phyloP scores from a whole-genome alignment of 2,797 vertebrate species.

The Microctenopoma steveboyesi region DNA sequence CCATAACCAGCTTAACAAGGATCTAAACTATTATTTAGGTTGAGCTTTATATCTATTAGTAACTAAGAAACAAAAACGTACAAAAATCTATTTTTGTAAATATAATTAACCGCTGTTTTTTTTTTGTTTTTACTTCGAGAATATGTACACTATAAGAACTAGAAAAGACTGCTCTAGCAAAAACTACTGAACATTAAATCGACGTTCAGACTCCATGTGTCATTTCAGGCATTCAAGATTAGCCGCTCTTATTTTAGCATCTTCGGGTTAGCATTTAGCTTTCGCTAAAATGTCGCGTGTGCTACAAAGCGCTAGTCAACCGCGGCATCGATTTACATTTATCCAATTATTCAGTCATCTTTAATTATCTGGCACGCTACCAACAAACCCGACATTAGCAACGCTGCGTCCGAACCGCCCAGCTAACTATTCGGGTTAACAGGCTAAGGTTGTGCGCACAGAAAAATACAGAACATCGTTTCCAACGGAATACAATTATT shows the following conservation, averaged over 20 bases:
- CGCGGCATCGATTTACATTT: constrained; percentile 1
- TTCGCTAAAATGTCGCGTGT: neutral
- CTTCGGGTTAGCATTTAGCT: constrained; percentile 23
- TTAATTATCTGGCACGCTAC: constrained; percentile 4
- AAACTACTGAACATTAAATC: neutral
- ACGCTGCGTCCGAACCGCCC: constrained; percentile 5
- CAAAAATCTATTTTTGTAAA: too few relatives aligned
- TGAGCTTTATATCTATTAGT: too few relatives aligned
- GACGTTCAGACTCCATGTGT: constrained; percentile 5
- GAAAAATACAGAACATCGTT: neutral
- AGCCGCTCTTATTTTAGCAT: constrained; percentile 32
- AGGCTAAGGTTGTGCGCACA: constrained; percentile 20
- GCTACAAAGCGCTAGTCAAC: neutral
- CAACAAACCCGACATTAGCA: constrained; percentile 9
- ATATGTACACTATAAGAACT: neutral
- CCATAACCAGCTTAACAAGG: constrained; percentile 31
- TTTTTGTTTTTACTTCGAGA: too few relatives aligned
- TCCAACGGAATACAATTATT: neutral
- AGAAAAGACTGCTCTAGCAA: neutral
- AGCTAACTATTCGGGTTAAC: constrained; percentile 14
- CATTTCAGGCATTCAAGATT: constrained; percentile 13
- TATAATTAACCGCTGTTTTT: too few relatives aligned
- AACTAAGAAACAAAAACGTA: too few relatives aligned
- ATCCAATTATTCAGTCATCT: neutral
- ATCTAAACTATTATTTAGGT: neutral